These are phyloP conservation scores for Ophion costatus DNA, from an alignment of 2,888 invertebrate genomes.

Conservation along the genomic window DNA sequence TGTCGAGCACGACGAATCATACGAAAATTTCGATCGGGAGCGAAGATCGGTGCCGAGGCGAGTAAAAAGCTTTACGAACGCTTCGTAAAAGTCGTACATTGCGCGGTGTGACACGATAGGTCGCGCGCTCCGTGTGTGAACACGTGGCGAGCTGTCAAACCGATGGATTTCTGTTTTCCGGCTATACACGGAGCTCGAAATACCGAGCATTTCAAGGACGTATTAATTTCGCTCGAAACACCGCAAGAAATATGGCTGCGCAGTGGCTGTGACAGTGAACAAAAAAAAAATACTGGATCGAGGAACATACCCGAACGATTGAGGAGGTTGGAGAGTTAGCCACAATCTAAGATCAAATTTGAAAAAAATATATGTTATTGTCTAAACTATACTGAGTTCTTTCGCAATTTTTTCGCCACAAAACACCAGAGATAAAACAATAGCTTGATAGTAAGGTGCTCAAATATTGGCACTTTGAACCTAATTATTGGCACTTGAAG, in stretches of 20 bases:
- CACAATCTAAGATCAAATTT: no score
- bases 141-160: slow-evolving; percentile 28
- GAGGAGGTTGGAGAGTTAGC: no score
- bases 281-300: background rate
- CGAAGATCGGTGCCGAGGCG: background rate
- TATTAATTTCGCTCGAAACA: background rate
- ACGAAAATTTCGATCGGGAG: slow-evolving; percentile 30
- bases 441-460: no score
- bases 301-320: background rate
- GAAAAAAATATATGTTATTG: no score
- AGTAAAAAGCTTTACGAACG: background rate
- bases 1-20: slow-evolving; percentile 1
- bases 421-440: no score
- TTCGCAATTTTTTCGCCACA: no score
- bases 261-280: background rate
- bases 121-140: background rate
- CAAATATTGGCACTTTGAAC: no score
- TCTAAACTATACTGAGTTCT: no score
- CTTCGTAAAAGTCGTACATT: background rate
- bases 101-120: slow-evolving; percentile 4
- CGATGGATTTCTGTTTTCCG: slow-evolving; percentile 7
- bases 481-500: no score
- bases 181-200: background rate
- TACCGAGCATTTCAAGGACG: background rate
- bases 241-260: background rate